Evolutionary conservation across 2,888 invertebrate species (phyloP).

Genomic region (Norana najaformis): DNA sequence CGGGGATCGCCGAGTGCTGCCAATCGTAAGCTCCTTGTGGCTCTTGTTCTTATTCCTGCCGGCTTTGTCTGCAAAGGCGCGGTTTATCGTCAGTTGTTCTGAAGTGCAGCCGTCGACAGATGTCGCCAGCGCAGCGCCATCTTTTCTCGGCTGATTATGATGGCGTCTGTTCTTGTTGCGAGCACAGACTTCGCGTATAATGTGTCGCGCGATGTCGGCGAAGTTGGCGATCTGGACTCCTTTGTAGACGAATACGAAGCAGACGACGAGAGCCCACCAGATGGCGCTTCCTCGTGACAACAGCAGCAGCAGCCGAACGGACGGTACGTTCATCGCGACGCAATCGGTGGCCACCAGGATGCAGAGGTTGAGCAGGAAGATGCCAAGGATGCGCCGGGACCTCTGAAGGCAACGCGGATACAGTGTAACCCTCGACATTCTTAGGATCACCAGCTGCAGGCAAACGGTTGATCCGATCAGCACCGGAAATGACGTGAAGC

Average conservation of each 20-base stretch:
- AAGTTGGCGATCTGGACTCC: conserved; percentile 65
- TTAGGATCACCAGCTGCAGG: conserved; percentile 68
- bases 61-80: not conserved
- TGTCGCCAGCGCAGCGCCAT: not conserved
- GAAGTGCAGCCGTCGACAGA: not conserved
- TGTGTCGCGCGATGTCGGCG: conserved; percentile 45
- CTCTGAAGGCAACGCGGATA: conserved; percentile 65
- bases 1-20: no score
- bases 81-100: not conserved
- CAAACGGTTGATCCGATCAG: conserved; percentile 68
- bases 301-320: conserved; percentile 48
- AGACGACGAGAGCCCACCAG: conserved; percentile 67
- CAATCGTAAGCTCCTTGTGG: not conserved
- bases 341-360: conserved; percentile 66
- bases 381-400: conserved; percentile 65
- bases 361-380: conserved; percentile 67
- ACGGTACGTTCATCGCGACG: conserved; percentile 62
- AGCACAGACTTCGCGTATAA: conserved; percentile 44
- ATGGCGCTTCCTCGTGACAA: conserved; percentile 67
- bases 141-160: no score
- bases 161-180: not conserved
- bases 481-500: conserved; percentile 69
- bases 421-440: conserved; percentile 67
- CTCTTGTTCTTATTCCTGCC: not conserved
- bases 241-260: conserved; percentile 67